phyloP scores from a whole-genome alignment of 2,888 invertebrate species.

The Philereme vetulata region DNA sequence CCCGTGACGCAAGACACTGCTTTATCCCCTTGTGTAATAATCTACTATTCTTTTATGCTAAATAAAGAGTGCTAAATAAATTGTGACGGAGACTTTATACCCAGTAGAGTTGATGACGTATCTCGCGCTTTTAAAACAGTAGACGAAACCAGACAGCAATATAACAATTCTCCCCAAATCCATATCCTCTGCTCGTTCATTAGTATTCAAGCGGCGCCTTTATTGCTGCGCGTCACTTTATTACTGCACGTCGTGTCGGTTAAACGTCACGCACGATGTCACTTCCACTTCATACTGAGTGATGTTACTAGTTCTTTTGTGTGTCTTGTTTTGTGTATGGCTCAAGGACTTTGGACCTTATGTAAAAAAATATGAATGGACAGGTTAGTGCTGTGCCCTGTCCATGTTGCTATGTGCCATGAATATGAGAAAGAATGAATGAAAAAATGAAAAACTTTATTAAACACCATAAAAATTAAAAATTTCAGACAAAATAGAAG shows the following conservation, averaged over 20 bases:
- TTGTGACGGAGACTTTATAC: background rate
- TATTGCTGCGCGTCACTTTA: slow-evolving; percentile 42
- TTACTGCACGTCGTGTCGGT: slow-evolving; percentile 33
- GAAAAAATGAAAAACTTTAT: too few relatives aligned
- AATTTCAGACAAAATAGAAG: too few relatives aligned
- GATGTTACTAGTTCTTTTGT: slow-evolving; percentile 19
- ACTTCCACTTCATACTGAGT: slow-evolving; percentile 39
- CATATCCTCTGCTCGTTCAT: slow-evolving; percentile 31
- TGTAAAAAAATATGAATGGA: background rate
- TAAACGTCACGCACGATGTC: slow-evolving; percentile 39
- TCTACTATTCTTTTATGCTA: too few relatives aligned
- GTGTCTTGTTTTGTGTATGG: background rate
- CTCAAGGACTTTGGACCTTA: background rate
- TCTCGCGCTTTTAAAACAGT: background rate
- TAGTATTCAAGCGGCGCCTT: slow-evolving; percentile 54
- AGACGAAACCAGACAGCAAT: too few relatives aligned
- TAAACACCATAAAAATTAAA: too few relatives aligned
- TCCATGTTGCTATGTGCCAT: too few relatives aligned
- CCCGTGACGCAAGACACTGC: too few relatives aligned
- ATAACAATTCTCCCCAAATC: background rate
- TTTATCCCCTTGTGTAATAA: too few relatives aligned
- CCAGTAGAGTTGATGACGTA: too few relatives aligned
- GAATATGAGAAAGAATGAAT: too few relatives aligned
- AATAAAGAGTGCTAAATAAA: too few relatives aligned
- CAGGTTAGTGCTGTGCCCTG: too few relatives aligned